Evolutionary conservation across 1,140 invertebrate genomes (phyloP).

Genomic region (Acromyrmex heyeri): DNA sequence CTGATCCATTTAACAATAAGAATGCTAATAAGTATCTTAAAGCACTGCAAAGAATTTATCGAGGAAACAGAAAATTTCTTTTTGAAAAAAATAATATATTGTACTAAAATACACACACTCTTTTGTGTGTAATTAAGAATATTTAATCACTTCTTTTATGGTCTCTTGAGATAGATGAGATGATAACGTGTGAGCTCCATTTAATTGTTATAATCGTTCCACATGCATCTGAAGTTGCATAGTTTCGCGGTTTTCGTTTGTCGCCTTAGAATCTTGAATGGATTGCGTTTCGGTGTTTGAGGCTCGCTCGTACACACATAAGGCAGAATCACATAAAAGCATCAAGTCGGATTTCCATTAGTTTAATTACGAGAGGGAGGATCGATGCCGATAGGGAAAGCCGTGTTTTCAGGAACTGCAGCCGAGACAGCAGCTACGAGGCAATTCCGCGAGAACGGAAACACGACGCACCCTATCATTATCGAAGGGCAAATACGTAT

Average conservation of each 20-base stretch:
- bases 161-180: neutral
- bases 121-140: neutral
- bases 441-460: constrained; percentile 53
- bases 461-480: constrained; percentile 54
- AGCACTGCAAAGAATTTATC: too few relatives aligned
- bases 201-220: constrained; percentile 49
- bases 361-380: constrained; percentile 80
- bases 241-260: constrained; percentile 62
- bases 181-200: neutral
- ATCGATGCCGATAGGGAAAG: constrained; percentile 56
- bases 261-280: constrained; percentile 67
- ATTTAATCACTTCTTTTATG: neutral
- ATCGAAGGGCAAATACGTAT: constrained; percentile 13
- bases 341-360: constrained; percentile 80
- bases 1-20: too few relatives aligned
- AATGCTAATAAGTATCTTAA: too few relatives aligned
- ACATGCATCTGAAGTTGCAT: constrained; percentile 35
- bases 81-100: neutral
- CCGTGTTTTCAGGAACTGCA: constrained; percentile 65
- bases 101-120: neutral
- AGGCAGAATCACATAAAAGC: constrained; percentile 70
- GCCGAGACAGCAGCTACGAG: constrained; percentile 57
- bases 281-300: constrained; percentile 72
- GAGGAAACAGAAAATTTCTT: too few relatives aligned
- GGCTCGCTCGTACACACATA: constrained; percentile 35